Percentiles rank a stretch among this genome's conserved stretches.
phyloP scores from a whole-genome alignment of 2,113 vertebrate genomes.

The Malurus cyaneus region DNA sequence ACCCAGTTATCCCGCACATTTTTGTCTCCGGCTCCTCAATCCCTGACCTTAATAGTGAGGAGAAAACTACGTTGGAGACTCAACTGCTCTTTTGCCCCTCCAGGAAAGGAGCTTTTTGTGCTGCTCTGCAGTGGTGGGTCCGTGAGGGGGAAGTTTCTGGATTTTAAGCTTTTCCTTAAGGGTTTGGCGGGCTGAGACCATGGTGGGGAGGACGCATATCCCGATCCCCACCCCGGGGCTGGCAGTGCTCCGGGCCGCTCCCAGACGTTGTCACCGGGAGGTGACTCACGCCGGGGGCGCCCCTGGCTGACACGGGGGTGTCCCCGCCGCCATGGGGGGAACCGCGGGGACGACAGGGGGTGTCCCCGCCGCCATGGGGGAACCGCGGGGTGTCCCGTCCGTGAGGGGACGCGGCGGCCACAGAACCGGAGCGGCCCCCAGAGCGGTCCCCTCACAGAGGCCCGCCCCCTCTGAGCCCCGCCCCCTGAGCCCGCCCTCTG shows the following conservation, averaged over 20 bases:
- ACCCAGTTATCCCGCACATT: neutral
- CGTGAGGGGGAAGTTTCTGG: rapidly evolving
- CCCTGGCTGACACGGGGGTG: neutral
- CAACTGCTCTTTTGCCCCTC: neutral
- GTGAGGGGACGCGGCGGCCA: rapidly evolving
- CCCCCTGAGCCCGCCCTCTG: neutral
- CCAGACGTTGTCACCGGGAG: constrained; percentile 36
- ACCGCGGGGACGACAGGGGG: neutral
- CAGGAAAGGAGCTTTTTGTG: neutral
- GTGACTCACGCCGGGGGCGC: neutral
- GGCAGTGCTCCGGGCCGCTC: neutral
- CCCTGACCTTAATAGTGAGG: neutral
- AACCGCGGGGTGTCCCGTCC: neutral
- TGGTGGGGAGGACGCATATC: too few relatives aligned
- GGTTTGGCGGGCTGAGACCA: neutral
- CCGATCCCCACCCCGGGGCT: too few relatives aligned
- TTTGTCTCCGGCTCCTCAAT: neutral
- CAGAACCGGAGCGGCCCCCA: neutral
- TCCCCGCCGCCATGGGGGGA: too few relatives aligned
- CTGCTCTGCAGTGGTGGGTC: neutral
- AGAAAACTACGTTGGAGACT: neutral
- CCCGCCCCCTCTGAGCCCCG: neutral
- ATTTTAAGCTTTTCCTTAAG: neutral
- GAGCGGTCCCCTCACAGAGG: neutral
- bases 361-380: too few relatives aligned